Base-by-base conservation (phyloP, 1,140 invertebrate species). In the Drosophila truncata region DNA sequence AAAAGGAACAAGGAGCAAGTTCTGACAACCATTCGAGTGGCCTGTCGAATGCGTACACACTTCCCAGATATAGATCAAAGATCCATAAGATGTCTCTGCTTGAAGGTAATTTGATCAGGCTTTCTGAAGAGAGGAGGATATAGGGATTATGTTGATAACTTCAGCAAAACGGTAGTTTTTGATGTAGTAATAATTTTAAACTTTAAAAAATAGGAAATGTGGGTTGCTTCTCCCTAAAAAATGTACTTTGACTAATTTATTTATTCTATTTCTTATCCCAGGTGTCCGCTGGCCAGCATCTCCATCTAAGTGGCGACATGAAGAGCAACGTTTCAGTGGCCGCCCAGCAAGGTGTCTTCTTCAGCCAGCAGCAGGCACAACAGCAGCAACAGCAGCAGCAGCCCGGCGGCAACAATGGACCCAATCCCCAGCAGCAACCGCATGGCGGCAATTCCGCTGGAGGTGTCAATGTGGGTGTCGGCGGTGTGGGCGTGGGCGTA, bases 271-370 rank as follows among this genome's bases (percentile, higher is more conserved):
- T 20, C 7, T 31, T 14, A 16, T 29, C 3, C 1, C 33, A 97
- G 96, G 96, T 97, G 63, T 96, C 96, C 0, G 96, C 96, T 78
- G 96, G 96, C 4, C 96, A 97, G 91, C 96, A 97, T 81, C 95
- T 97, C 93, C 96, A 96, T 84, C 93, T 97, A 35, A 95, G 94
- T 75, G 95, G 95, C 42, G 95, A 96, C 44, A 91, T 96, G 72
- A 95, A 96, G 79, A 92, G 84, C 74, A 95, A 95, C 74, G 96
- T 96, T 23, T 96, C 96, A 0, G 95, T 96, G 29, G 96, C 96
- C 2, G 95, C 96, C 5, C 96, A 96, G 88, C 96, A 97, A 92
- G 96, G 96, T 66, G 95, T 96, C 94, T 96, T 96, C 93, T 96
- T 96, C 88, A 95, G 92, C 80, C 96, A 96, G 88, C 94, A 95